Percentiles rank a stretch among this genome's conserved stretches.
Conservation (phyloP, 2,113 vertebrate genomes). For the Prunella fulvescens region DNA sequence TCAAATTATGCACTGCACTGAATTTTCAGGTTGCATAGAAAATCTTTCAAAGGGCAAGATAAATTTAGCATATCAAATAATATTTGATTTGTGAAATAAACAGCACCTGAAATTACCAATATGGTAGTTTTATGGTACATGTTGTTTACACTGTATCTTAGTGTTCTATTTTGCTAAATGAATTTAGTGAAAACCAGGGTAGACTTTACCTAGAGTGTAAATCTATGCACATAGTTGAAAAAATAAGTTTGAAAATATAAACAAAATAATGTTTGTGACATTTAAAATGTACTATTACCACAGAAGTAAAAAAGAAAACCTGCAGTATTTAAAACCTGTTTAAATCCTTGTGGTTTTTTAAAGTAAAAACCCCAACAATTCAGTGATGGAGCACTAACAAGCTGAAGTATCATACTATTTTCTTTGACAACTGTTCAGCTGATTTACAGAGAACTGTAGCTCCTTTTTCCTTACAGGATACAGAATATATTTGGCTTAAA, state of each 20-base stretch:
- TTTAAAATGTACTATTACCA: neutral
- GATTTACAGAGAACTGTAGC: neutral
- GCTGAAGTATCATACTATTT: neutral
- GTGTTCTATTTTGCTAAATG: neutral
- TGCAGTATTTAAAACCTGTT: neutral
- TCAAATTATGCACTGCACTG: neutral
- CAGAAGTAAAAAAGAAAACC: neutral
- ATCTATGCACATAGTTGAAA: neutral
- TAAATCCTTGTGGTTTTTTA: neutral
- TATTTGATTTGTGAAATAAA: neutral
- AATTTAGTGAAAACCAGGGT: neutral
- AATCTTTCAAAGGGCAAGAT: neutral
- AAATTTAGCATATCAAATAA: neutral
- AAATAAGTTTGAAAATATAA: neutral
- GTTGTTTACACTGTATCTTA: neutral
- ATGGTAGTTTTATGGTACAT: neutral
- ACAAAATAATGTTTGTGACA: neutral
- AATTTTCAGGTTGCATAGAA: neutral
- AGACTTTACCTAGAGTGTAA: neutral
- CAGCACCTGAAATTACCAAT: neutral
- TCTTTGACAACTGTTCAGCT: neutral
- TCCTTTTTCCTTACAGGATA: neutral
- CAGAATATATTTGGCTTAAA: neutral
- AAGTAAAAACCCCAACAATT: neutral
- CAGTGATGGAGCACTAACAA: neutral